Percentiles rank a stretch among this genome's conserved stretches.
Conservation (phyloP, 2,888 invertebrate genomes). For the Ptychoptera albimana region DNA sequence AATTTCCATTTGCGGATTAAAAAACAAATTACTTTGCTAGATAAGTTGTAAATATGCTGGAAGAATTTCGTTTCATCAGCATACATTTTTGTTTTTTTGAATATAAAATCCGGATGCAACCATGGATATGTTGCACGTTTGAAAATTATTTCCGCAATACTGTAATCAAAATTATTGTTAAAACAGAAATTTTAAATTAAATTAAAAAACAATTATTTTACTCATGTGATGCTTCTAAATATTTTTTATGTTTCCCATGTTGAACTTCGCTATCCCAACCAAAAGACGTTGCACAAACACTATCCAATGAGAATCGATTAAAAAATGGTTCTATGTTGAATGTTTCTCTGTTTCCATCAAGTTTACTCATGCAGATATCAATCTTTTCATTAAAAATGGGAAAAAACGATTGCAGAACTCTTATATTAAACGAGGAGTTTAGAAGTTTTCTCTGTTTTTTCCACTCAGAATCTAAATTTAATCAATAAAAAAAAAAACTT, state of each 20-base stretch:
- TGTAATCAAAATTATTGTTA: neutral
- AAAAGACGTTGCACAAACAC: neutral
- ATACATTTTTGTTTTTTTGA: constrained; percentile 1
- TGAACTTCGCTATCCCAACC: neutral
- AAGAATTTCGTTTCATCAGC: neutral
- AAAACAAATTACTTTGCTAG: too few species aligned
- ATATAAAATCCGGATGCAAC: neutral
- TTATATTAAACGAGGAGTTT: neutral
- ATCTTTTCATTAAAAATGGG: neutral
- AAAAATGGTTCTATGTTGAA: neutral
- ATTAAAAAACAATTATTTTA: too few species aligned
- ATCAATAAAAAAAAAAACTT: too few species aligned
- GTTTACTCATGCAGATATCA: neutral
- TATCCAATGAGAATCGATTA: neutral
- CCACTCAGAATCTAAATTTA: too few species aligned
- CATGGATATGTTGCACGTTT: neutral
- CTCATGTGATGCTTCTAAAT: neutral
- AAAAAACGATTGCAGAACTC: neutral
- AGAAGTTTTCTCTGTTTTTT: too few species aligned
- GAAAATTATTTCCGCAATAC: neutral
- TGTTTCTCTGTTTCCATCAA: neutral
- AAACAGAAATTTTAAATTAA: too few species aligned
- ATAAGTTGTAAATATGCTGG: neutral
- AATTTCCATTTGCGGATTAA: too few species aligned
- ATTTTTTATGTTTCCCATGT: neutral